Conservation (phyloP, 1,140 invertebrate genomes). For the Zophobas atratus region DNA sequence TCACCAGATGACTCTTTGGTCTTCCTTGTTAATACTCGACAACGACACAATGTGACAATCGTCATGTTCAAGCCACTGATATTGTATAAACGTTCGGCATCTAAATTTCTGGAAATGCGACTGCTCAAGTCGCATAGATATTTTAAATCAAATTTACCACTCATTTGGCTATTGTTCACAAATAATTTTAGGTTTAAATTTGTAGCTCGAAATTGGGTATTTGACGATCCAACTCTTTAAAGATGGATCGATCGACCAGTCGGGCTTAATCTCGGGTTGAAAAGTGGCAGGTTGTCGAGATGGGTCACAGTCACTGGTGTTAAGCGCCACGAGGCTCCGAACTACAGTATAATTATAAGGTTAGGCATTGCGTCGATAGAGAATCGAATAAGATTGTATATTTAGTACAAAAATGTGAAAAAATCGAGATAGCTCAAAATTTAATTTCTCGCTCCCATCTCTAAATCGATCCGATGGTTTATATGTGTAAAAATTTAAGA, state of each 20-base stretch:
- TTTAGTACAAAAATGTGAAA: constrained; percentile 68
- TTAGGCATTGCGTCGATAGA: constrained; percentile 68
- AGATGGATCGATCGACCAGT: background rate
- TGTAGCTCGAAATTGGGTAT: constrained; percentile 54
- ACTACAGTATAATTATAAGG: constrained; percentile 65
- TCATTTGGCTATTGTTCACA: constrained; percentile 66
- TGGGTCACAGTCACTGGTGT: constrained; percentile 65
- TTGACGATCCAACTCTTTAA: background rate
- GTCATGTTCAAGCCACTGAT: constrained; percentile 61
- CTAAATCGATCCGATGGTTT: constrained; percentile 60
- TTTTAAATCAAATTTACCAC: constrained; percentile 65
- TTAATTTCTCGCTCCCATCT: constrained; percentile 60
- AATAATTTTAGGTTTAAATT: constrained; percentile 66
- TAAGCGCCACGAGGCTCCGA: constrained; percentile 65
- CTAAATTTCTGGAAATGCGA: constrained; percentile 68
- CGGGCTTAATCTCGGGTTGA: constrained; percentile 37
- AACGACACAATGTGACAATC: constrained; percentile 62
- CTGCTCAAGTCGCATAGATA: constrained; percentile 64
- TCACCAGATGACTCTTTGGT: constrained; percentile 66
- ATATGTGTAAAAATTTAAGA: constrained; percentile 69
- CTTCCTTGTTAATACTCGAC: constrained; percentile 64
- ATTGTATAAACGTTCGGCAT: constrained; percentile 64
- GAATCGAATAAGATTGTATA: constrained; percentile 69
- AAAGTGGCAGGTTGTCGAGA: constrained; percentile 65
- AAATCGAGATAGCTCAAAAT: constrained; percentile 70